These are phyloP conservation scores for Thamnophis elegans DNA, from an alignment of 2,797 vertebrate genomes.

Conservation along the genomic window DNA sequence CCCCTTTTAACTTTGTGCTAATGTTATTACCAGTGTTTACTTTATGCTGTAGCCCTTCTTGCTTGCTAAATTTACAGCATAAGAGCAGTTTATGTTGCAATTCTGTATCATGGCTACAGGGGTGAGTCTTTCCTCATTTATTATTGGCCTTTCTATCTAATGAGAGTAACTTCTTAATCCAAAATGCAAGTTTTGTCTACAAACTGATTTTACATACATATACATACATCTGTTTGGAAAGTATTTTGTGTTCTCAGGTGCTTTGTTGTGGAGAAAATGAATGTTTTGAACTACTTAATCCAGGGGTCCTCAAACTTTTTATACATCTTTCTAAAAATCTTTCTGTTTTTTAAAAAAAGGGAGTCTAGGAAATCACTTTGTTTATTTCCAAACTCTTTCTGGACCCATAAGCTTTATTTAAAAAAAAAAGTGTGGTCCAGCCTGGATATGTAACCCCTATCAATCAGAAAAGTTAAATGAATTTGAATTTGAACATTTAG, in stretches of 20 bases:
- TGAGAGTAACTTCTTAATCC: neutral
- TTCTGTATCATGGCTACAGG: neutral
- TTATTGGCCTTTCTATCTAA: neutral
- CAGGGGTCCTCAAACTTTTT: neutral
- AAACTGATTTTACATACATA: neutral
- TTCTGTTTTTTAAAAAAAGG: neutral
- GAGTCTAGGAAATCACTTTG: neutral
- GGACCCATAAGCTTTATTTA: neutral
- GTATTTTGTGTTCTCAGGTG: neutral
- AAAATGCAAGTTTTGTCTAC: neutral
- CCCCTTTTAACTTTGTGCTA: slow-evolving; percentile 28
- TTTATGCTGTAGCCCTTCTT: neutral
- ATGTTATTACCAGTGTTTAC: neutral
- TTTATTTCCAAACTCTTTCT: neutral
- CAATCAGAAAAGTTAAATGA: neutral
- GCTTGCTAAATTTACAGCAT: neutral
- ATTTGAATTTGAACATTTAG: neutral
- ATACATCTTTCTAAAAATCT: neutral
- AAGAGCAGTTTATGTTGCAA: neutral
- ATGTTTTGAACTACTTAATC: neutral
- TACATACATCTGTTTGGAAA: neutral
- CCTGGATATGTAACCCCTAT: neutral
- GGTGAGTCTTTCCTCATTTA: neutral
- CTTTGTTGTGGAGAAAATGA: neutral
- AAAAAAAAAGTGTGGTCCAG: neutral